Evolutionary conservation across 1,140 invertebrate genomes (phyloP).

Genomic region (Linepithema humile): DNA sequence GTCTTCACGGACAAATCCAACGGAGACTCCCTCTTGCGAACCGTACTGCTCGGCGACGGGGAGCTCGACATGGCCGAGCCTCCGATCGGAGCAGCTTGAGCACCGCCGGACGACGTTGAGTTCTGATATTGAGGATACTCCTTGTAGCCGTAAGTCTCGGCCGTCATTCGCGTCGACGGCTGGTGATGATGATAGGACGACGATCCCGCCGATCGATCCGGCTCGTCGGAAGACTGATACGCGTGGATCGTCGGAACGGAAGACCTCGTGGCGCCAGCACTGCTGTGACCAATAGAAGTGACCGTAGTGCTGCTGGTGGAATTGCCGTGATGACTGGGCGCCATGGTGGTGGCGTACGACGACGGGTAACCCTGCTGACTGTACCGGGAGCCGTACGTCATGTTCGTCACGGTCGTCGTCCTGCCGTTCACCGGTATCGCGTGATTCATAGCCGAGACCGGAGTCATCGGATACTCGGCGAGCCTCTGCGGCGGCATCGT

Average conservation of each 20-base stretch:
- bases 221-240: constrained; percentile 67
- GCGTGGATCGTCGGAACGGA: constrained; percentile 67
- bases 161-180: constrained; percentile 36
- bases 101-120: constrained; percentile 44
- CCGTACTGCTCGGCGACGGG: constrained; percentile 69
- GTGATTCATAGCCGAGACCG: constrained; percentile 62
- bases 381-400: constrained; percentile 71
- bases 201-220: constrained; percentile 41
- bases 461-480: constrained; percentile 66
- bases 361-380: constrained; percentile 62
- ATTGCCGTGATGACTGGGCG: constrained; percentile 78
- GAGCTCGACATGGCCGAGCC: constrained; percentile 26
- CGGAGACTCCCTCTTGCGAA: constrained; percentile 89
- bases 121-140: constrained; percentile 71
- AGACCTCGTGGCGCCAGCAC: constrained; percentile 63
- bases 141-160: constrained; percentile 73
- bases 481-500: constrained; percentile 57
- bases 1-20: constrained; percentile 94
- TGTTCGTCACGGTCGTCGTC: constrained; percentile 65
- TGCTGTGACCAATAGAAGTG: constrained; percentile 70
- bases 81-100: constrained; percentile 46
- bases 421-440: constrained; percentile 73
- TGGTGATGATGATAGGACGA: constrained; percentile 60
- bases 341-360: constrained; percentile 78
- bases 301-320: constrained; percentile 78